A percentile compares a stretch with the other conserved stretches of the same genome.
These are phyloP conservation scores for Rhabdomys dilectus DNA, from an alignment of 2,113 vertebrate species.

Conservation along the genomic window DNA sequence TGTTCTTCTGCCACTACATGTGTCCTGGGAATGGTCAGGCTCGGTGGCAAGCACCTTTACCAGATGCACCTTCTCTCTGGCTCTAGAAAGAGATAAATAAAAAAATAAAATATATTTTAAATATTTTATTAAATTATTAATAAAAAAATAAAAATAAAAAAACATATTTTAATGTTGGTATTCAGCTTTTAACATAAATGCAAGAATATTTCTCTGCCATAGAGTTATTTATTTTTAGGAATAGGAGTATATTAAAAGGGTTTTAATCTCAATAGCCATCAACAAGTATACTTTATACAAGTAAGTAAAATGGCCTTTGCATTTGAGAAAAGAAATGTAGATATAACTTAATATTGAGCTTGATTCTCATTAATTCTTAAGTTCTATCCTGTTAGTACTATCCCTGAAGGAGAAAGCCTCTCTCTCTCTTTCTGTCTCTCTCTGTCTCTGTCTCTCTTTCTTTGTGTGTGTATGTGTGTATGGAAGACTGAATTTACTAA, in stretches of 20 bases:
- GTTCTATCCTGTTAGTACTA: conserved; percentile 22
- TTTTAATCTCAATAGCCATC: background rate
- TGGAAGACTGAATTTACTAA: background rate
- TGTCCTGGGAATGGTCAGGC: background rate
- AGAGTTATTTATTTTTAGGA: conserved; percentile 25
- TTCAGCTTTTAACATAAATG: conserved; percentile 25
- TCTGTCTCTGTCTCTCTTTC: background rate
- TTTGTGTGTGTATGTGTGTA: background rate
- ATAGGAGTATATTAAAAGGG: background rate
- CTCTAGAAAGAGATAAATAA: background rate
- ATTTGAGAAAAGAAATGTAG: conserved; percentile 45
- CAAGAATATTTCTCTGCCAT: background rate
- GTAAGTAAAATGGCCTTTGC: conserved; percentile 44
- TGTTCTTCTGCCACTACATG: too few species aligned
- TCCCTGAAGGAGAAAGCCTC: conserved; percentile 40
- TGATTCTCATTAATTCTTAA: background rate
- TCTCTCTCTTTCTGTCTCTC: background rate
- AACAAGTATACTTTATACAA: conserved; percentile 35
- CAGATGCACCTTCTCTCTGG: background rate
- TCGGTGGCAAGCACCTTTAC: background rate
- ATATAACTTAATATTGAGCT: conserved; percentile 38
- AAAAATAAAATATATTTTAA: too few species aligned
- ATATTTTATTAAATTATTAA: too few species aligned
- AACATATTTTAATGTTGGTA: background rate
- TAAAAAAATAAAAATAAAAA: too few species aligned